phyloP scores from a whole-genome alignment of 2,113 vertebrate species.

The Euleptes europaea region DNA sequence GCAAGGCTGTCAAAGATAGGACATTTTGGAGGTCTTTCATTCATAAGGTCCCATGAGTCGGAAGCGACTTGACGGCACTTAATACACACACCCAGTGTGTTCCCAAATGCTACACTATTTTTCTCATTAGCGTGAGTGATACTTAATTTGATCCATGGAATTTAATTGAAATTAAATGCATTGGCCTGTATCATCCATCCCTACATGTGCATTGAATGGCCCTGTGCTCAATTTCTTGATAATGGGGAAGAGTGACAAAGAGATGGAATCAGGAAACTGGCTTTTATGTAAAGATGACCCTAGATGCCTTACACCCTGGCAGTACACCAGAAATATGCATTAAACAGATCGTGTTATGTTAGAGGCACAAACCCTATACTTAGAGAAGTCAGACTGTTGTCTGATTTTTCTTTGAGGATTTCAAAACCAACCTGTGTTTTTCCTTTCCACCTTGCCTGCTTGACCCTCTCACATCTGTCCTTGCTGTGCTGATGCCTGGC shows the following conservation, averaged over 20 bases:
- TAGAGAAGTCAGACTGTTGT: background rate
- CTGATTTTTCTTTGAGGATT: background rate
- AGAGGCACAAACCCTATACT: background rate
- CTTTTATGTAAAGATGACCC: background rate
- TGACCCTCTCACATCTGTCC: background rate
- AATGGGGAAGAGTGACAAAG: no score
- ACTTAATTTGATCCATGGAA: background rate
- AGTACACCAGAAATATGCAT: background rate
- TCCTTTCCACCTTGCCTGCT: background rate
- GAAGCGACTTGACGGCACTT: no score
- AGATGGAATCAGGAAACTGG: background rate
- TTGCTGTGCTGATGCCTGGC: background rate
- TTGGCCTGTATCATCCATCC: background rate
- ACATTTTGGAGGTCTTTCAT: no score
- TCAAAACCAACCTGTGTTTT: background rate
- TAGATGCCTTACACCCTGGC: background rate
- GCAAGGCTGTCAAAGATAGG: no score
- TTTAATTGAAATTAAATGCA: background rate
- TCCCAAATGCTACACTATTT: background rate
- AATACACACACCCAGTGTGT: no score
- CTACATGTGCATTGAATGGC: no score
- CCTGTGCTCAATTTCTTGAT: background rate
- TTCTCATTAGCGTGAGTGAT: background rate
- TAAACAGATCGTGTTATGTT: background rate
- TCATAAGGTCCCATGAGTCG: no score